Base-by-base conservation (phyloP, 2,113 vertebrate species). In the Okapia johnstoni region DNA sequence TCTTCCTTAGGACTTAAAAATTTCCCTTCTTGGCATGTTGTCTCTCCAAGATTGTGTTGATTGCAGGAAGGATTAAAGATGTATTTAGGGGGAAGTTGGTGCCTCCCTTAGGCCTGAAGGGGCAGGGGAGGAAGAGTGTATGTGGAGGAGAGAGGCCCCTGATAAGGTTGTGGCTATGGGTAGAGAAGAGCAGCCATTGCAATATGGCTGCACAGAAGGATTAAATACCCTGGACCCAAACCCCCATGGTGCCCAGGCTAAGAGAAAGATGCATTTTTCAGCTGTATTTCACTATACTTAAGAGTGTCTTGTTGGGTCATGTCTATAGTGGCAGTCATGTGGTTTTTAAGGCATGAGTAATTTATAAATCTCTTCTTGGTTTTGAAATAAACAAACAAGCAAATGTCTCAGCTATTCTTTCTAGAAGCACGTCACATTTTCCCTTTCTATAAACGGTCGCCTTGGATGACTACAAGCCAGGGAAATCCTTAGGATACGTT, bases 401-500 rank as follows among this genome's bases (percentile, higher is more conserved):
- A 89, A 13, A 30, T 19, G 10, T 50, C 40, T 86, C 30, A 28
- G 50, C 2, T 50, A 0, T 52, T 66, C 14, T 63, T 96, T 84
- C n/a, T 15, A 2, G 33, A 84, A 84, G 52, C 0, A 2, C 16
- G 9, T 84, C 25, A 11, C 21, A 2, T 50, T 43, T 85, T 40
- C 4, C 16, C 52, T 80, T 70, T 26, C 61, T 28, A 17, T 6
- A 28, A 36, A 55, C 1, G 48, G 11, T 15, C 0, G 26, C 3
- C 15, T 9, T 11, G 13, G 15, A 12, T 2, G 30, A 54, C 9
- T 0, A 2, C 2, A 15, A n/a, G 9, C 25, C 21, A 1, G 21
- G n/a, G 61, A 25, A 30, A 54, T 84, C 92, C 63, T 94, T 40
- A 0, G 0, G 81, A 25, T 36, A 17, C 3, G 28, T 48, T 61